Conservation (phyloP, 2,888 invertebrate species). For the Carterocephalus palaemon region DNA sequence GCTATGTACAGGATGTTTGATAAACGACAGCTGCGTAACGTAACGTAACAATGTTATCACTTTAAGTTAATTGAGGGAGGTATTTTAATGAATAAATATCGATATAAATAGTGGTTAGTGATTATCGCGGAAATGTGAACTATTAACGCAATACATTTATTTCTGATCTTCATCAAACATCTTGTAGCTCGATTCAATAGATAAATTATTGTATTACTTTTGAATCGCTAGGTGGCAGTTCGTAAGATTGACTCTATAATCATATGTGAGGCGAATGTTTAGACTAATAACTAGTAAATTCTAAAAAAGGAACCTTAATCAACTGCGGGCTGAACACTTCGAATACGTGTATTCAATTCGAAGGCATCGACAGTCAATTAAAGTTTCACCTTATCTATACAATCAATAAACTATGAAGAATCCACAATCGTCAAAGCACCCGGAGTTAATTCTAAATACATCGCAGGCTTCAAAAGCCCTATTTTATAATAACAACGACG, state of each 20-base stretch:
- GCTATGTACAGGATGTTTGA: slow-evolving; percentile 71
- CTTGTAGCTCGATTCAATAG: slow-evolving; percentile 50
- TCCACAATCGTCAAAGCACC: slow-evolving; percentile 79
- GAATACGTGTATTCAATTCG: slow-evolving; percentile 6
- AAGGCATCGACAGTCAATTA: slow-evolving; percentile 28
- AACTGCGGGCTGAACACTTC: slow-evolving; percentile 42
- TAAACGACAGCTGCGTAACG: slow-evolving; percentile 38
- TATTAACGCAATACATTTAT: slow-evolving; percentile 29
- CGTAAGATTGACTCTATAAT: slow-evolving; percentile 51
- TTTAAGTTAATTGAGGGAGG: slow-evolving; percentile 43
- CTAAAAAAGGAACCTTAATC: slow-evolving; percentile 60
- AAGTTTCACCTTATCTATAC: slow-evolving; percentile 53
- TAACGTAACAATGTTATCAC: slow-evolving; percentile 44
- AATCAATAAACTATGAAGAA: slow-evolving; percentile 71
- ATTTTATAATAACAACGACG: slow-evolving; percentile 60
- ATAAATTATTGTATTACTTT: slow-evolving; percentile 51
- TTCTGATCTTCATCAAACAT: slow-evolving; percentile 58
- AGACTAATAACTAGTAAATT: slow-evolving; percentile 69
- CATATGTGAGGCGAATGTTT: slow-evolving; percentile 58
- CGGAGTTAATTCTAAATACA: slow-evolving; percentile 76
- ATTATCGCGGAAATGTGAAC: slow-evolving; percentile 29
- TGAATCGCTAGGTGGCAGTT: slow-evolving; percentile 40
- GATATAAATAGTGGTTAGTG: slow-evolving; percentile 16
- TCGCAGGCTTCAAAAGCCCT: slow-evolving; percentile 74
- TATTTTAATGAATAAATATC: slow-evolving; percentile 35